These are phyloP conservation scores for Oreocharis arfaki DNA, from an alignment of 2,113 vertebrate species.

Conservation along the genomic window DNA sequence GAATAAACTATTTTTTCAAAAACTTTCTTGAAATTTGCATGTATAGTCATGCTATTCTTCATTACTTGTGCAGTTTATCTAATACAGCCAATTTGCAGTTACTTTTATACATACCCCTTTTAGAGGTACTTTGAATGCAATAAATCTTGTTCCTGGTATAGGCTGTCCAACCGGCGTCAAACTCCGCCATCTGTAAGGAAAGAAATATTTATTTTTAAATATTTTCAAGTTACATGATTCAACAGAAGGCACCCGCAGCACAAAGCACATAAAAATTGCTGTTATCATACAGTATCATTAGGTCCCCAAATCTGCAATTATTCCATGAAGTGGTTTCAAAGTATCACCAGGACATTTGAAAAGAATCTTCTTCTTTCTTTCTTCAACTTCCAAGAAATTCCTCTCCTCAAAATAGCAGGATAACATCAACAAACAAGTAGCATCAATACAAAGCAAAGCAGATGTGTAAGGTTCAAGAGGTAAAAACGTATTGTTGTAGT, in stretches of 20 bases:
- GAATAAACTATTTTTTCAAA: background rate
- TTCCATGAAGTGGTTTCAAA: background rate
- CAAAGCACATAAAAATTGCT: background rate
- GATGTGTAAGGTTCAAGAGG: background rate
- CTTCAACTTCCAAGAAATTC: background rate
- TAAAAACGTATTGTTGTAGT: background rate
- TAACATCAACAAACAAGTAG: background rate
- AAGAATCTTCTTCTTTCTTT: background rate
- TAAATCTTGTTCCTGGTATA: constrained; percentile 69
- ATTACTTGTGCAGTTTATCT: background rate
- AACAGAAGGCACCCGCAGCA: background rate
- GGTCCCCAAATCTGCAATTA: background rate
- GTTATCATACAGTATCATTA: background rate
- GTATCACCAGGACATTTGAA: background rate
- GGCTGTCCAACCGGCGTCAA: constrained; percentile 67
- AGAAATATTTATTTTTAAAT: background rate
- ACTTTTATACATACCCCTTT: constrained; percentile 69
- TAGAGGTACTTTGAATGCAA: constrained; percentile 75
- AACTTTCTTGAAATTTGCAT: background rate
- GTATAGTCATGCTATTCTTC: background rate
- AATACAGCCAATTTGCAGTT: background rate
- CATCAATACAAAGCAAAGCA: background rate
- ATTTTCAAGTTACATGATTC: background rate
- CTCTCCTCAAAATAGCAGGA: background rate
- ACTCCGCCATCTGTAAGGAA: constrained; percentile 68